These are phyloP conservation scores for Metopolophium dirhodum DNA, from an alignment of 1,140 invertebrate genomes.

Conservation along the genomic window DNA sequence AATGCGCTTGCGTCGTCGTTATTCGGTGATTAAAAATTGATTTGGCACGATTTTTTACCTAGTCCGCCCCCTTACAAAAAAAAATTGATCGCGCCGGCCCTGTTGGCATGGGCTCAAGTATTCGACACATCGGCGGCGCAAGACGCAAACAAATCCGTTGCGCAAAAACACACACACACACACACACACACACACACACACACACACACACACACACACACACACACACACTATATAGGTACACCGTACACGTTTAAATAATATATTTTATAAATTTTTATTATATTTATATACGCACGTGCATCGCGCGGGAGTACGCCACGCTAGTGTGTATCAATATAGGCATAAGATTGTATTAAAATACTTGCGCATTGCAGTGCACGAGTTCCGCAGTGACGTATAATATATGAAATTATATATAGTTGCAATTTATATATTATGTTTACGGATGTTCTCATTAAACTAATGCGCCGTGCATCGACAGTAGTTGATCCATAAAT, in stretches of 20 bases:
- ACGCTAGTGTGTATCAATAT: not conserved
- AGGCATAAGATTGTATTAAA: not conserved
- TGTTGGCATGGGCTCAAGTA: not conserved
- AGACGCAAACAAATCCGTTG: not conserved
- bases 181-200: not conserved
- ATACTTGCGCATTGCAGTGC: not conserved
- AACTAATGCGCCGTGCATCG: no score
- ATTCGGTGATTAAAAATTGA: slow-evolving; percentile 3
- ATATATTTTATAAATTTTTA: not conserved
- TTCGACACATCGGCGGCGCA: not conserved
- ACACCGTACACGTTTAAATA: not conserved
- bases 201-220: not conserved
- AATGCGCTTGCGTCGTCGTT: not conserved
- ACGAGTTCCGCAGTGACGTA: no score
- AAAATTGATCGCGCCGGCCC: not conserved
- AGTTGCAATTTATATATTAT: no score
- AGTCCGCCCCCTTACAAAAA: not conserved
- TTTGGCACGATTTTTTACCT: slow-evolving; percentile 18
- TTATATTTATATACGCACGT: not conserved
- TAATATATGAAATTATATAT: no score
- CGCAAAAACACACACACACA: not conserved
- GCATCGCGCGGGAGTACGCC: not conserved
- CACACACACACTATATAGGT: not conserved
- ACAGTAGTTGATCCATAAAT: no score
- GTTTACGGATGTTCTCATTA: no score